A percentile compares a stretch with the other conserved stretches of the same genome.
Conservation (phyloP, 2,888 invertebrate genomes). For the Eupelmus urozonus region DNA sequence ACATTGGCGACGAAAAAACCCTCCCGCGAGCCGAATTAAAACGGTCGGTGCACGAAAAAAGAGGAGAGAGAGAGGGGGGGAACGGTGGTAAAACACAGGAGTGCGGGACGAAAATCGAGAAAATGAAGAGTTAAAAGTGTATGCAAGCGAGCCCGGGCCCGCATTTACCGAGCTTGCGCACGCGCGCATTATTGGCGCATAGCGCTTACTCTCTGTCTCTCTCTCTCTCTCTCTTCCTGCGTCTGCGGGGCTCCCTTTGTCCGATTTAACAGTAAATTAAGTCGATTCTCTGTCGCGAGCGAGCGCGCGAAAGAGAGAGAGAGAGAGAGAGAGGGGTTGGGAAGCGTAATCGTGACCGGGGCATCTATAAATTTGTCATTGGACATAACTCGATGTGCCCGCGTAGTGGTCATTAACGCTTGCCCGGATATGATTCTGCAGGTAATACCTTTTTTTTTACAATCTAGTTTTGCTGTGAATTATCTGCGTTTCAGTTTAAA, state of each 20-base stretch:
- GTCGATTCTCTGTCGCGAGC: constrained; percentile 53
- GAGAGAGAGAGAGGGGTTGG: background rate
- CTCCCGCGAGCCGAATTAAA: constrained; percentile 44
- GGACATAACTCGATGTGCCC: constrained; percentile 27
- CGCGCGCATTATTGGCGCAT: too few species aligned
- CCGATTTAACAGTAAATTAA: constrained; percentile 58
- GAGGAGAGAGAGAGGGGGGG: too few species aligned
- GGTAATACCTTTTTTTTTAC: background rate
- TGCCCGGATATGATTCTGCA: background rate
- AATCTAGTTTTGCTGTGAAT: too few species aligned
- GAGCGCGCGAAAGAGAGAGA: constrained; percentile 8
- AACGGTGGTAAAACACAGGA: constrained; percentile 21
- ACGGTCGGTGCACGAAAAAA: constrained; percentile 15
- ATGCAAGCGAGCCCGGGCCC: too few species aligned
- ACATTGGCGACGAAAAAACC: background rate
- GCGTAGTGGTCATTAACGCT: constrained; percentile 38
- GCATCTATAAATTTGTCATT: constrained; percentile 52
- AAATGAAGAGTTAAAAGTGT: constrained; percentile 48
- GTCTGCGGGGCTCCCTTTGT: too few species aligned
- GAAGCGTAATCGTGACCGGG: constrained; percentile 65
- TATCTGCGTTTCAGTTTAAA: too few species aligned
- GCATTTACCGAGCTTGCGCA: background rate
- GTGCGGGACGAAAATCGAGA: background rate
- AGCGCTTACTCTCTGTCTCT: too few species aligned
- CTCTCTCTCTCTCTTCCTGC: too few species aligned